A percentile compares a stretch with the other conserved stretches of the same genome.
Evolutionary conservation across 2,888 invertebrate species (phyloP).

Genomic region (Sesia bembeciformis): DNA sequence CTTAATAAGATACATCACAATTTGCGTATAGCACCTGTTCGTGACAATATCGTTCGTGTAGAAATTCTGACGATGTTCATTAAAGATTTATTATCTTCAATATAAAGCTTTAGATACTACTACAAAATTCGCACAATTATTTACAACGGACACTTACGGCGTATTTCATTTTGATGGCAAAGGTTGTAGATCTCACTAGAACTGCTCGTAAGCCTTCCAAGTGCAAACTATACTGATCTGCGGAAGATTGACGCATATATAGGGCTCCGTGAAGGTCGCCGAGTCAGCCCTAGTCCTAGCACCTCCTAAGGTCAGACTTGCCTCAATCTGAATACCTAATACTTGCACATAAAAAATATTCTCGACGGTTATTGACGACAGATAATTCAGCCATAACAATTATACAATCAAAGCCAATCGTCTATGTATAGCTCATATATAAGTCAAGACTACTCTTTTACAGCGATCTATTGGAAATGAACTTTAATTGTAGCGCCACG

Average conservation of each 20-base stretch:
- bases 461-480: too few relatives aligned
- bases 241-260: constrained; percentile 52
- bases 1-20: too few relatives aligned
- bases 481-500: too few relatives aligned
- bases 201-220: constrained; percentile 62
- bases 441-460: too few relatives aligned
- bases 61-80: too few relatives aligned
- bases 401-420: neutral
- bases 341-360: constrained; percentile 39
- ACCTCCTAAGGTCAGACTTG: constrained; percentile 47
- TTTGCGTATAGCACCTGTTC: too few relatives aligned
- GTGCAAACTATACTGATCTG: constrained; percentile 55
- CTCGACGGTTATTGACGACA: neutral
- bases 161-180: constrained; percentile 58
- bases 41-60: too few relatives aligned
- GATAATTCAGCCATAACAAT: neutral
- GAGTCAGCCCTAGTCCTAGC: constrained; percentile 28
- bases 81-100: too few relatives aligned
- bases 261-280: constrained; percentile 49
- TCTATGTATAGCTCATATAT: too few relatives aligned
- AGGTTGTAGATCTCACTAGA: constrained; percentile 50
- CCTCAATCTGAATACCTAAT: constrained; percentile 56
- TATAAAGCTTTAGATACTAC: too few relatives aligned
- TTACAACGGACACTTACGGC: constrained; percentile 36
- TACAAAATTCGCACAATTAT: too few relatives aligned